Evolutionary conservation across 2,888 invertebrate genomes (phyloP).

Genomic region (Orchesella flavescens): DNA sequence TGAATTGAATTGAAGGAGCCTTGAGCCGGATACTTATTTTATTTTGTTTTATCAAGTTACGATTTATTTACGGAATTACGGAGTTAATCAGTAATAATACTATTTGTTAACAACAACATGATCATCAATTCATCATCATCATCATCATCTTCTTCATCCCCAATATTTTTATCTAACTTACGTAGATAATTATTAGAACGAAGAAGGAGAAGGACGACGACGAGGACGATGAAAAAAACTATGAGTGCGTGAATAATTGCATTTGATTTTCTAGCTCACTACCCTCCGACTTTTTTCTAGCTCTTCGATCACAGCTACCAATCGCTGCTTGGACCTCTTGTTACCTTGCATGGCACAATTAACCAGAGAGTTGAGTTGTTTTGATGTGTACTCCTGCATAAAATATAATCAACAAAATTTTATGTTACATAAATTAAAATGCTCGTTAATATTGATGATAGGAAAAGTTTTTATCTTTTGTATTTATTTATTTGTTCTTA

Average conservation of each 20-base stretch:
- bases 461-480: no score
- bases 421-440: not conserved
- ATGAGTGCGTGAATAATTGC: not conserved
- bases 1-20: not conserved
- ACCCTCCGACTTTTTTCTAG: conserved; percentile 73
- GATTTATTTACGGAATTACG: no score
- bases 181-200: not conserved
- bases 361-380: conserved; percentile 89
- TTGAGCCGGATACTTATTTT: no score
- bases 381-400: conserved; percentile 87
- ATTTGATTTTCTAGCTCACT: conserved; percentile 17
- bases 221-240: not conserved
- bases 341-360: conserved; percentile 90
- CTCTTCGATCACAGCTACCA: conserved; percentile 83
- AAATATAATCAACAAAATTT: conserved; percentile 58
- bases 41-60: no score
- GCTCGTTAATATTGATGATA: no score
- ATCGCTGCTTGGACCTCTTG: conserved; percentile 87
- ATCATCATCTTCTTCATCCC: no score
- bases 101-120: no score
- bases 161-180: not conserved
- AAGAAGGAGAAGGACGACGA: no score
- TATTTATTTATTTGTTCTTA: no score
- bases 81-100: no score
- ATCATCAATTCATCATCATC: no score